Evolutionary conservation across 2,888 invertebrate species (phyloP), one percentile per base, ranked within the genome.

Genomic region (Cantharis nigra): DNA sequence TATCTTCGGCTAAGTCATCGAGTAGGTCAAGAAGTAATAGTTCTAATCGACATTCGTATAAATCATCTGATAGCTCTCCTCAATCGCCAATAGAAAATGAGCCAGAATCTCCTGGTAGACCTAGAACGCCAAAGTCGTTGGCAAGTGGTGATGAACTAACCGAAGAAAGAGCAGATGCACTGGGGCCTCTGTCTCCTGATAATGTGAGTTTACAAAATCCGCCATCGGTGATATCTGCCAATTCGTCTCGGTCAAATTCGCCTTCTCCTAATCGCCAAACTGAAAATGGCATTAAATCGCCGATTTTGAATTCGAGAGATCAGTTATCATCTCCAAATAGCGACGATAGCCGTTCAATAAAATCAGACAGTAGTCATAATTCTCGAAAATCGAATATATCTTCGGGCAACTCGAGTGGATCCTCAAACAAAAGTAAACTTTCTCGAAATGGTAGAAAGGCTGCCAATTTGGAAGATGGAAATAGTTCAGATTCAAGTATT

Each of bases 401-500:
- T 49, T 69, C 75, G 26, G 82, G 82, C 20, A 80, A 80, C 13
- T 78, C 75, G 63, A 83, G 83, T 16, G 80, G 80, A 63, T 81
- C 80, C 69, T 82, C 82, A 26, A 78, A 71, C 7, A 82, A 81
- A 10, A 83, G 83, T 2, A 77, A 82, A 69, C 79, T 76, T 14
- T 83, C 83, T 9, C 76, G 82, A 28, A 74, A 79, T 69, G 79
- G 75, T 20, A 79, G 78, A 63, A 84, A 84, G 71, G 82, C 81
- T 14, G 84, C 86, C 10, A 84, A 84, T 78, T 77, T 84, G 28
- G 86, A 86, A 26, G 86, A 87, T 81, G 88, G 87, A 14, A 87
- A 86, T 78, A 84, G 86, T 30, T 88, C 88, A 9, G 88, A 88
- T 85, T 88, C 88, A 0, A 88, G 88, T 77, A 81, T 83, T 33